Base-by-base conservation (phyloP, 2,797 vertebrate species). In the Nasua narica region DNA sequence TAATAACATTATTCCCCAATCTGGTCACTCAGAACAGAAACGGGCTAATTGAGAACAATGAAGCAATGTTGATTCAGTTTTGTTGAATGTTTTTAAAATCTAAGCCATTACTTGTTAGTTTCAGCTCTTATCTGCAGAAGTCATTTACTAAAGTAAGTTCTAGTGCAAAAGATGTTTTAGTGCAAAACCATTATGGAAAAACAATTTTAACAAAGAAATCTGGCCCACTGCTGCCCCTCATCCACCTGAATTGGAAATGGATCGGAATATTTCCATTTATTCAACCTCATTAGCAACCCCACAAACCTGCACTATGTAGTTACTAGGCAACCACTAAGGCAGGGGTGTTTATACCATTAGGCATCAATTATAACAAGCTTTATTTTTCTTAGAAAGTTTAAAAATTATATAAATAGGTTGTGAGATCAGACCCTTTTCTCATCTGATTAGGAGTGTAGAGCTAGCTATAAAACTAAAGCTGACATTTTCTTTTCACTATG, bases 331-430 rank as follows among this genome's bases (percentile, higher is more conserved):
- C 97, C 0, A 88, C 79, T 85, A 95, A 98, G 96, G 95, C 96
- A 98, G 87, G 85, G 90, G 93, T 97, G 95, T 98, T 98, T 98
- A 95, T 97, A 98, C 95, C 98, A 97, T 98, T 98, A 98, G 97
- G 97, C 97, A 98, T 98, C 98, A 99, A 98, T 99, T 99, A 98
- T 98, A 98, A 94, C 95, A 69, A 97, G 84, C 97, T 95, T 87
- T 89, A 97, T 98, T 97, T 98, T 98, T 96, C 62, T 67, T 13
- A 76, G 97, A 97, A 98, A 97, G 97, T 98, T 98, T 97, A 92
- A 98, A 97, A 98, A 98, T 97, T 95, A 79, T 87, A 97, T 96
- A 98, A 97, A 98, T 98, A 98, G 3, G 3, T 98, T 96, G 88
- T 72, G 78, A 95, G 60, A 95, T 94, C 96, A 95, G 74, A 81